These are phyloP conservation scores for Bryconaethiops microstoma DNA, from an alignment of 2,797 vertebrate species.

Conservation along the genomic window DNA sequence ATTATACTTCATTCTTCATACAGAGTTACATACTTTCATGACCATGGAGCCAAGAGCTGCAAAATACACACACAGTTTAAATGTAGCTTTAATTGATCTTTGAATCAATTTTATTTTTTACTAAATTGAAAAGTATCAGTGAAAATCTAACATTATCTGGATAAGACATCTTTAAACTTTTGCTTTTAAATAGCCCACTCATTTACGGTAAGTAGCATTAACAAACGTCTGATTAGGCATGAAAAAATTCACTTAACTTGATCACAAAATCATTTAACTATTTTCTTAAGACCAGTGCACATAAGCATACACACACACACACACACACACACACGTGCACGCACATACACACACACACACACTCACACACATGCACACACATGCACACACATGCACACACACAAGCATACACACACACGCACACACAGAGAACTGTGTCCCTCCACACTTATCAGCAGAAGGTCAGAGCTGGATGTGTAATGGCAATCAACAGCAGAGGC, in stretches of 20 bases:
- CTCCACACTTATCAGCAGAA: slow-evolving; percentile 24
- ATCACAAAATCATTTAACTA: not conserved
- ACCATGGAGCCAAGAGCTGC: no score
- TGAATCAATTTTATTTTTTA: no score
- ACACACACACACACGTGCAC: not conserved
- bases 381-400: not conserved
- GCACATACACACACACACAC: no score
- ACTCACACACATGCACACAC: no score
- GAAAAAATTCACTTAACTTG: not conserved
- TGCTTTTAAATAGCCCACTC: no score
- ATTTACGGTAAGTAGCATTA: no score
- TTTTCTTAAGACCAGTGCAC: not conserved
- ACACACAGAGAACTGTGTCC: not conserved
- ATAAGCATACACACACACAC: not conserved
- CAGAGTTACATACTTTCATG: not conserved
- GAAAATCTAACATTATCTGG: no score
- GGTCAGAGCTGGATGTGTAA: slow-evolving; percentile 44
- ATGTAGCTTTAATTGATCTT: no score
- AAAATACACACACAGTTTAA: no score
- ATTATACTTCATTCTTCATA: not conserved
- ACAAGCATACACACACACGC: not conserved
- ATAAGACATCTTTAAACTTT: no score
- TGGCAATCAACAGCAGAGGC: slow-evolving; percentile 32
- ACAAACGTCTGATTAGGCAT: not conserved
- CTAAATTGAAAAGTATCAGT: no score